phyloP scores from a whole-genome alignment of 2,888 invertebrate genomes.

The Scotopteryx bipunctaria region DNA sequence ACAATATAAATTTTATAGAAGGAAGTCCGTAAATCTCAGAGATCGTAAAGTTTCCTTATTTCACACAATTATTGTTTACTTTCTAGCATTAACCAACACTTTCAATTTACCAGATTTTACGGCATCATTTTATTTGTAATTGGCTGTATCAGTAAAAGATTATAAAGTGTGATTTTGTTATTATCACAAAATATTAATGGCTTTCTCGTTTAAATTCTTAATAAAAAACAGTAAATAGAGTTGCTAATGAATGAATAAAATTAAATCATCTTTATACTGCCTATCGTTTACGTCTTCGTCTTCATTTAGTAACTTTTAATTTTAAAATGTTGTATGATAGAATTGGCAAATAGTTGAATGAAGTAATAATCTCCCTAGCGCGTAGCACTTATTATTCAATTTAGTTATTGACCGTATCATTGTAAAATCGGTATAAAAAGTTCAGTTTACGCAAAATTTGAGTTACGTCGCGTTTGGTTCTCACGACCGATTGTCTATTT shows the following conservation, averaged over 20 bases:
- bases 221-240: too few relatives aligned
- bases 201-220: too few relatives aligned
- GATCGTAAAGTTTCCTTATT: conserved; percentile 16
- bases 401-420: conserved; percentile 27
- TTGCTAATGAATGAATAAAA: too few relatives aligned
- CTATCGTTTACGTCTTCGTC: too few relatives aligned
- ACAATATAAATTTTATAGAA: conserved; percentile 1
- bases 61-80: conserved; percentile 15
- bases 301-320: too few relatives aligned
- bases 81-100: not conserved
- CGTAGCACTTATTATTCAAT: conserved; percentile 36
- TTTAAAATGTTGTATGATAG: conserved; percentile 26
- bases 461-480: conserved; percentile 4
- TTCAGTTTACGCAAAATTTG: conserved; percentile 28
- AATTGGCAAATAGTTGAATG: conserved; percentile 9
- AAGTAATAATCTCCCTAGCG: conserved; percentile 22
- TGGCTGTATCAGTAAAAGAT: not conserved
- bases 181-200: too few relatives aligned
- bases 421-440: conserved; percentile 11
- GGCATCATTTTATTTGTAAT: not conserved
- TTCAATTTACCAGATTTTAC: not conserved
- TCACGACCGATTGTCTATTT: not conserved
- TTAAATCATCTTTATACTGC: too few relatives aligned
- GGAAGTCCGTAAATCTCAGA: conserved; percentile 8
- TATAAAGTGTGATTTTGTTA: too few relatives aligned